Conservation (phyloP, 2,888 invertebrate species). For the Amphipyra tragopoginis region DNA sequence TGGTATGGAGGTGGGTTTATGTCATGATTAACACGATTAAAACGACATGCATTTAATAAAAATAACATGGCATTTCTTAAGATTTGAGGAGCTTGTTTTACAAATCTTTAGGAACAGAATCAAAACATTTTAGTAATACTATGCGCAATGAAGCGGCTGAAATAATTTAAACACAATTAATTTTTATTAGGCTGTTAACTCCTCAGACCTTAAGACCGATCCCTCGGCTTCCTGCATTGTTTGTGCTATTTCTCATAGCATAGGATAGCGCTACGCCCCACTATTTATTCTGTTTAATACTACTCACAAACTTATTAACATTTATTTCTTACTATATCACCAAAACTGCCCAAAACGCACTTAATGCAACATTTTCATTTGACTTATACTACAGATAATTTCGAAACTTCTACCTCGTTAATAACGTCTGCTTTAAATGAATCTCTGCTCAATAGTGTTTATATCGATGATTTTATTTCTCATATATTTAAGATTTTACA, state of each 20-base stretch:
- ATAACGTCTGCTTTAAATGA: slow-evolving; percentile 58
- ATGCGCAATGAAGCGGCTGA: slow-evolving; percentile 3
- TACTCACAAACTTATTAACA: slow-evolving; percentile 47
- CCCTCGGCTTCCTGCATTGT: slow-evolving; percentile 63
- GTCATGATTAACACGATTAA: slow-evolving; percentile 80
- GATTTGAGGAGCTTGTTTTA: slow-evolving; percentile 67
- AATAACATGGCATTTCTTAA: slow-evolving; percentile 68
- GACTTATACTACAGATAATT: slow-evolving; percentile 17
- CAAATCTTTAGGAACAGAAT: slow-evolving; percentile 9
- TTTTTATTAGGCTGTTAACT: slow-evolving; percentile 42
- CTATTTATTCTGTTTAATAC: slow-evolving; percentile 44
- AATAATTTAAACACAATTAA: slow-evolving; percentile 2
- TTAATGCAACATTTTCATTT: slow-evolving; percentile 39
- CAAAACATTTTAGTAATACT: slow-evolving; percentile 6
- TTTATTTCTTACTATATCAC: slow-evolving; percentile 35
- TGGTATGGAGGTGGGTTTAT: slow-evolving; percentile 88
- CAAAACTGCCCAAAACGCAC: slow-evolving; percentile 48
- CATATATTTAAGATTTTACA: slow-evolving; percentile 66
- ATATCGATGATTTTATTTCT: slow-evolving; percentile 49
- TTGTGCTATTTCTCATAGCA: slow-evolving; percentile 57
- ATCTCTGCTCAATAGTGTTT: slow-evolving; percentile 80
- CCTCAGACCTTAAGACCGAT: slow-evolving; percentile 67
- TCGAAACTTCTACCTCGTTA: slow-evolving; percentile 19
- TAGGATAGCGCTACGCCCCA: slow-evolving; percentile 49
- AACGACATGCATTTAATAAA: slow-evolving; percentile 66